phyloP scores from a whole-genome alignment of 2,113 vertebrate species.

The Podilymbus podiceps region DNA sequence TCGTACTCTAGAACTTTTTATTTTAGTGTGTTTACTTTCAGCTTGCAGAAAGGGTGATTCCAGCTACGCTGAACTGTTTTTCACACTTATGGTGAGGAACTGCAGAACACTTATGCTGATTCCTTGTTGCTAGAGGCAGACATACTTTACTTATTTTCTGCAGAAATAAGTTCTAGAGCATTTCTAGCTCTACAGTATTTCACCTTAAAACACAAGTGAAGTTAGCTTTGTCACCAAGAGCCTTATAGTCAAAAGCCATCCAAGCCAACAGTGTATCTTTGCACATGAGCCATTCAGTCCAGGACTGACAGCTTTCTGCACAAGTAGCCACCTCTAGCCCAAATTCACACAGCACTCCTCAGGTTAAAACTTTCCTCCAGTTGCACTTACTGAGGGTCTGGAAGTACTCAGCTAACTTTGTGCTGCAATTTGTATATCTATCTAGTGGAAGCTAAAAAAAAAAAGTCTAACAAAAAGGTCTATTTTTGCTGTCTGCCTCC shows the following conservation, averaged over 20 bases:
- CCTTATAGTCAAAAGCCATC: background rate
- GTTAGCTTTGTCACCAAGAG: background rate
- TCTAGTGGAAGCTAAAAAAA: background rate
- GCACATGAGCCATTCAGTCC: background rate
- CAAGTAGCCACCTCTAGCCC: background rate
- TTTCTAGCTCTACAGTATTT: background rate
- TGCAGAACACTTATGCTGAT: background rate
- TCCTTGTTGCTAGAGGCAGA: background rate
- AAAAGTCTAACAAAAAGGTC: background rate
- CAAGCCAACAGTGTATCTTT: background rate
- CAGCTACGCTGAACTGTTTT: background rate
- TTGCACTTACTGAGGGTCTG: background rate
- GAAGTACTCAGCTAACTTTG: background rate
- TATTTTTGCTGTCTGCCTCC: constrained; percentile 11
- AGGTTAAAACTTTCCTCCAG: background rate
- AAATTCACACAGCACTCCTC: background rate
- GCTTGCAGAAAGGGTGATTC: background rate
- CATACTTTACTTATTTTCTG: background rate
- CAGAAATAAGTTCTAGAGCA: background rate
- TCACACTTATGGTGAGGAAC: background rate
- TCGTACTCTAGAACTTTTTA: background rate
- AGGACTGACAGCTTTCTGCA: background rate
- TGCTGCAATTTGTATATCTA: background rate
- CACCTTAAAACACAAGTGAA: background rate
- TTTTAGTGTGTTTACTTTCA: background rate